Base-by-base conservation (phyloP, 2,797 vertebrate genomes). In the Clarias fuscus region DNA sequence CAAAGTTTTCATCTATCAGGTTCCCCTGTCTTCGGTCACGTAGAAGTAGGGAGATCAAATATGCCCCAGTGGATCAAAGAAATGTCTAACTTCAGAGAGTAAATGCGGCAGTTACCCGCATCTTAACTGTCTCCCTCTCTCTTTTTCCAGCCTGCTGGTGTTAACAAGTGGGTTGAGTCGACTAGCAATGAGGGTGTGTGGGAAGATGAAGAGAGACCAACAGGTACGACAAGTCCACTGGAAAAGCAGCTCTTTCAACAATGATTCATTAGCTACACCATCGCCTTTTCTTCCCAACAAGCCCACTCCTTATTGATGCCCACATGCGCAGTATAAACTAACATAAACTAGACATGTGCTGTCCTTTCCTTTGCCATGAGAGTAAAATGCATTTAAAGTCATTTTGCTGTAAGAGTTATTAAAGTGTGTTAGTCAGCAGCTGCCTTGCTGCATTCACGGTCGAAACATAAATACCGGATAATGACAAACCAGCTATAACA, bases 191-290 rank as follows among this genome's bases (percentile, higher is more conserved):
- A 78, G 85, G 85, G 87, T 2, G 11, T 83, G 75, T 79, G 85
- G 72, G 81, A 68, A 83, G 85, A 88, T 70, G 83, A 88, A 83
- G 65, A 82, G 59, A 79, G 37, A 40, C 64, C 70, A 71, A 86
- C 77, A 88, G 67, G 84, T 86, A 84, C 43, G 64, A 80, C 27
- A 48, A 67, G 59, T 83, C 37, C 37, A 68, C 48, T 77, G n/a
- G 43, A 86, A 84, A 76, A 75, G 61, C 86, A 64, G 73, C 43
- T 87, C 86, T 87, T 86, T 88, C 82, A 86, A 89, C 86, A 82
- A 64, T 83, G 77, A 86, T 87, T 89, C 77, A 87, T 86, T 86
- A 89, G 18, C 43, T 43, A 82, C 58, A 22, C 68, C n/a, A 56
- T 33, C 24, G 20, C 48, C 43, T 64, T 78, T 61, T 15, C 33